Base-by-base conservation (phyloP, 2,113 vertebrate genomes). In the Saccopteryx bilineata region DNA sequence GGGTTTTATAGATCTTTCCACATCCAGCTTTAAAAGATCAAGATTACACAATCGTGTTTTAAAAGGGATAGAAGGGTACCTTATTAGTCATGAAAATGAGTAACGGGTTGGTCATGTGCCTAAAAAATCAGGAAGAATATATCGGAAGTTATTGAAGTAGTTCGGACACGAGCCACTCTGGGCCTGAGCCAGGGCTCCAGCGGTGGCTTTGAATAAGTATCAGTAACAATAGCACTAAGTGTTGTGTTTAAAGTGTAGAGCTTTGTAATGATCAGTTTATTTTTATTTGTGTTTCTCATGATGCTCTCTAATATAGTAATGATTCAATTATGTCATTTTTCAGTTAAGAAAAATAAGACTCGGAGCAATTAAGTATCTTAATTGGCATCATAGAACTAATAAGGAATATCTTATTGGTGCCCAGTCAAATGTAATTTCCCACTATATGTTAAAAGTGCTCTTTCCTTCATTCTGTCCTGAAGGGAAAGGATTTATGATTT, bases 21-120 rank as follows among this genome's bases (percentile, higher is more conserved):
- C 19, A 8, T 71, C 23, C 83, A n/a, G 79, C 83, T 91, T 94
- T 83, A 75, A 83, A 84, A 93, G 28, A 83, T 28, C 8, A 33
- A 68, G 60, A 31, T 61, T 89, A 75, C 17, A 66, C 33, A 21
- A 12, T 79, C 31, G 68, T 58, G 10, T 54, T 90, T 65, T 91
- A 48, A 84, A 93, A 93, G 10, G 13, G 15, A 74, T 85, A 80
- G 48, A n/a, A 7, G 83, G 33, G 80, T 86, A 56, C 72, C 74
- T 92, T 69, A 78, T 91, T 87, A 90, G 72, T 93, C 69, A 65
- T 76, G 24, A 82, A 75, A 69, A 60, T 95, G 52, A 94, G 46
- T 87, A 91, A 93, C 74, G 66, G 26, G 21, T 78, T 96, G 65
- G n/a, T 80, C 68, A 61, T 17, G 8, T 58, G 65, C 33, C 60